These are phyloP conservation scores for Phrynosoma platyrhinos DNA, from an alignment of 2,113 vertebrate genomes.

Conservation along the genomic window DNA sequence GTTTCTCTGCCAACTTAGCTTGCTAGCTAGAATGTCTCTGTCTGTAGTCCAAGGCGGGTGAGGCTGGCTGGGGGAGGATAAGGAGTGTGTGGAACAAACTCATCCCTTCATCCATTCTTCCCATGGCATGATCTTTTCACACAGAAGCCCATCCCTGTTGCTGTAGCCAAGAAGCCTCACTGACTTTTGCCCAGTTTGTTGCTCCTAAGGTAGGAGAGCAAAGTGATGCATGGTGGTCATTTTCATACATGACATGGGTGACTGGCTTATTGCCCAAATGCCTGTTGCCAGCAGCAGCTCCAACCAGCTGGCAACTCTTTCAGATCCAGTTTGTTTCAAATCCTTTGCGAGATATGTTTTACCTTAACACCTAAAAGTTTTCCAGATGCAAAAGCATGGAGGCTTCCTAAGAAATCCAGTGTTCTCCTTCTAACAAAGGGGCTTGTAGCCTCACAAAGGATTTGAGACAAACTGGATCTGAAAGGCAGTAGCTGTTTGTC, in stretches of 20 bases:
- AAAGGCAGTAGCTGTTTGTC: too few species aligned
- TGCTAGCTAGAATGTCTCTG: neutral
- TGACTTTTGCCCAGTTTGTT: neutral
- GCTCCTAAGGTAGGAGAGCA: neutral
- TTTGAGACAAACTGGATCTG: too few species aligned
- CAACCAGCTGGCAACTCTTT: neutral
- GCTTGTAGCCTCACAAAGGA: too few species aligned
- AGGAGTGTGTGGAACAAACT: neutral
- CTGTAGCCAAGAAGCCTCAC: neutral
- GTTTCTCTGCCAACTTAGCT: neutral
- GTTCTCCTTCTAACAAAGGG: too few species aligned
- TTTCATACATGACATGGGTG: neutral
- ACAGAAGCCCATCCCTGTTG: neutral
- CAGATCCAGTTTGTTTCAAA: too few species aligned
- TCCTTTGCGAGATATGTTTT: too few species aligned
- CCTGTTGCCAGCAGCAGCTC: neutral
- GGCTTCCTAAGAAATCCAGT: too few species aligned
- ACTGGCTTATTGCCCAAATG: neutral
- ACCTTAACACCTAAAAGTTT: too few species aligned
- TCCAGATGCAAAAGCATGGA: too few species aligned
- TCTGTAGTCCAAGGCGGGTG: neutral
- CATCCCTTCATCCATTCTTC: neutral
- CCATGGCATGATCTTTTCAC: neutral
- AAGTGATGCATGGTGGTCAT: neutral
- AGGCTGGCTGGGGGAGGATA: neutral